Conservation (phyloP, 2,797 vertebrate genomes). For the Microcaecilia unicolor region DNA sequence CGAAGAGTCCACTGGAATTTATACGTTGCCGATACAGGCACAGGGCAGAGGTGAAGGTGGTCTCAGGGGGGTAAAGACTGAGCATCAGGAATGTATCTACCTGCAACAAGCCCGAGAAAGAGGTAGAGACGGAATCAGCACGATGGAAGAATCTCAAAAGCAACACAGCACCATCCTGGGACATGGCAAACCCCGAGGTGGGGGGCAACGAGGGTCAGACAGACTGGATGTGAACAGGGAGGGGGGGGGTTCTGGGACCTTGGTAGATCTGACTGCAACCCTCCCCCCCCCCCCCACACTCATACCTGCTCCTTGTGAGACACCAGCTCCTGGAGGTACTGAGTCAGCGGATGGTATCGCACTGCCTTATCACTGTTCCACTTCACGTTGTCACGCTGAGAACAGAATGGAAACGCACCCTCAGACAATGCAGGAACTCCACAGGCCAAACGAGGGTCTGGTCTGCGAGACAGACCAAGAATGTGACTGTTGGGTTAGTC, state of each 20-base stretch:
- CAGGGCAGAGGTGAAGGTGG: accelerated
- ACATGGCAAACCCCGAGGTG: neutral
- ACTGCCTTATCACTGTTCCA: too few relatives aligned
- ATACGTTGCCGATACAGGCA: slow-evolving; percentile 35
- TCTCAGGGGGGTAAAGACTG: accelerated
- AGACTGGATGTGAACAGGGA: too few relatives aligned
- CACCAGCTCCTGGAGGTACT: slow-evolving; percentile 18
- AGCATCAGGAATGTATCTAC: slow-evolving; percentile 64
- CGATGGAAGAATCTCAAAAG: too few relatives aligned
- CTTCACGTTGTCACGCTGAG: too few relatives aligned
- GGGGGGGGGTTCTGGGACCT: neutral
- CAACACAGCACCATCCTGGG: too few relatives aligned
- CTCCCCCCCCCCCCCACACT: too few relatives aligned
- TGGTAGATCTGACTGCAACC: neutral
- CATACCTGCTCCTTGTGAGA: slow-evolving; percentile 23
- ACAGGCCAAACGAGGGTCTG: too few relatives aligned
- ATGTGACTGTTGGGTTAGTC: too few relatives aligned
- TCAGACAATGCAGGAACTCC: neutral
- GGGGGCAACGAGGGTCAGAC: neutral
- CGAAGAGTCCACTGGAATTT: slow-evolving; percentile 47
- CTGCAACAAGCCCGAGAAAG: slow-evolving; percentile 34
- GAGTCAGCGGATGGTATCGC: too few relatives aligned
- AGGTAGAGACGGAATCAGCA: neutral
- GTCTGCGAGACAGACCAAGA: too few relatives aligned
- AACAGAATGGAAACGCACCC: too few relatives aligned